phyloP scores from a whole-genome alignment of 92 coral and sea anemone species.

The Phenganax stokvisi region DNA sequence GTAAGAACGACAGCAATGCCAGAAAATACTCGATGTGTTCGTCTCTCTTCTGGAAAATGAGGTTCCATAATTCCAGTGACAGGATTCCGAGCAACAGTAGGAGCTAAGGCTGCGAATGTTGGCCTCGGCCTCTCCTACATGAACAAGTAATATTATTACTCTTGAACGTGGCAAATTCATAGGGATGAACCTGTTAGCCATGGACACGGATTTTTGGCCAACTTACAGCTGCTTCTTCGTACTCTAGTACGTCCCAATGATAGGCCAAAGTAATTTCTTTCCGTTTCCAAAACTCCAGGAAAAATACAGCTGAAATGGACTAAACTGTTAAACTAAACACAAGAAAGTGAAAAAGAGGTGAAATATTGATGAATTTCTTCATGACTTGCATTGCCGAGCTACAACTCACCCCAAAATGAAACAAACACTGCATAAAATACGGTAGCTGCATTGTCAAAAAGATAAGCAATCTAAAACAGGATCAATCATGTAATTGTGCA shows the following conservation, averaged over 20 bases:
- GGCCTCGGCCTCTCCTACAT: slow-evolving; percentile 94
- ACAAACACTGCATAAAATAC: slow-evolving; percentile 93
- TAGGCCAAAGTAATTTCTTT: slow-evolving; percentile 89
- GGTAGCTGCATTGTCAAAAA: slow-evolving; percentile 95
- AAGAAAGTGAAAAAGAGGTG: no score
- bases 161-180: no score
- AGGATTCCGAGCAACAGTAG: slow-evolving; percentile 96
- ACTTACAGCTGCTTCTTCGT: slow-evolving; percentile 88
- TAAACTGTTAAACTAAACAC: no score
- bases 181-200: background rate
- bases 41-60: slow-evolving; percentile 94
- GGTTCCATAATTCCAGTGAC: slow-evolving; percentile 99
- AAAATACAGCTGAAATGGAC: slow-evolving; percentile 63
- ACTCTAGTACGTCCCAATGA: slow-evolving; percentile 99
- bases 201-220: background rate
- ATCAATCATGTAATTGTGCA: background rate
- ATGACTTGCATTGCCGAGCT: background rate
- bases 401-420: slow-evolving; percentile 90
- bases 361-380: no score
- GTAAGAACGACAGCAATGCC: slow-evolving; percentile 99
- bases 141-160: background rate
- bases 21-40: slow-evolving; percentile 86
- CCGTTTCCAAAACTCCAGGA: slow-evolving; percentile 95
- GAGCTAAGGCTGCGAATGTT: slow-evolving; percentile 98
- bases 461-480: slow-evolving; percentile 67